Percentiles rank a stretch among this genome's conserved stretches.
phyloP scores from a whole-genome alignment of 2,113 vertebrate species.

The Eleginops maclovinus region DNA sequence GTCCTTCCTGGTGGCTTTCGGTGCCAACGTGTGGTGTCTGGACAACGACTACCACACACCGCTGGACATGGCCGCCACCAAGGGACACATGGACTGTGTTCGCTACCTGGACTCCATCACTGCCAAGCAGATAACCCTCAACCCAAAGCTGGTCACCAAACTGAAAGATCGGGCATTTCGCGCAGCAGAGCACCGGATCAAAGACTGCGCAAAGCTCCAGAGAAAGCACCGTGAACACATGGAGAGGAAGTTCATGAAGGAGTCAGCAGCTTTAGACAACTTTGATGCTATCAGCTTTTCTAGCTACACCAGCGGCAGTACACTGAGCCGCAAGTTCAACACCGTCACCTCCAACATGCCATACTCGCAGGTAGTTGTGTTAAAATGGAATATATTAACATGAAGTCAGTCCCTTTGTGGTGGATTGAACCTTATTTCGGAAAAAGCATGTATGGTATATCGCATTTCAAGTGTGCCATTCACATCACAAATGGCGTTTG shows the following conservation, averaged over 20 bases:
- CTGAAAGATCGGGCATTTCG: conserved; percentile 94
- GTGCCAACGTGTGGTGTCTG: conserved; percentile 98
- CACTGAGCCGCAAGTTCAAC: conserved; percentile 91
- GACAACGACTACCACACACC: conserved; percentile 99
- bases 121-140: conserved; percentile 94
- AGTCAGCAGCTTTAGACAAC: conserved; percentile 86
- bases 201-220: conserved; percentile 93
- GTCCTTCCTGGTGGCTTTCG: conserved; percentile 96
- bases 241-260: conserved; percentile 93
- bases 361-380: conserved; percentile 88
- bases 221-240: conserved; percentile 91
- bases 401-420: no score
- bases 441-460: no score
- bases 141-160: conserved; percentile 93
- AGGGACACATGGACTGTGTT: conserved; percentile 96
- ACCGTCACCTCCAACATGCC: conserved; percentile 89
- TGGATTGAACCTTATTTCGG: no score
- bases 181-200: conserved; percentile 90
- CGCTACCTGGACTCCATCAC: conserved; percentile 96
- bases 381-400: not conserved
- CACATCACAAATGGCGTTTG: no score
- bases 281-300: conserved; percentile 93
- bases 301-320: conserved; percentile 90
- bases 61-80: conserved; percentile 96
- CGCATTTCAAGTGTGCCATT: no score